These are phyloP conservation scores for Ophioninae sp. DNA, from an alignment of 2,888 invertebrate species.

Conservation along the genomic window DNA sequence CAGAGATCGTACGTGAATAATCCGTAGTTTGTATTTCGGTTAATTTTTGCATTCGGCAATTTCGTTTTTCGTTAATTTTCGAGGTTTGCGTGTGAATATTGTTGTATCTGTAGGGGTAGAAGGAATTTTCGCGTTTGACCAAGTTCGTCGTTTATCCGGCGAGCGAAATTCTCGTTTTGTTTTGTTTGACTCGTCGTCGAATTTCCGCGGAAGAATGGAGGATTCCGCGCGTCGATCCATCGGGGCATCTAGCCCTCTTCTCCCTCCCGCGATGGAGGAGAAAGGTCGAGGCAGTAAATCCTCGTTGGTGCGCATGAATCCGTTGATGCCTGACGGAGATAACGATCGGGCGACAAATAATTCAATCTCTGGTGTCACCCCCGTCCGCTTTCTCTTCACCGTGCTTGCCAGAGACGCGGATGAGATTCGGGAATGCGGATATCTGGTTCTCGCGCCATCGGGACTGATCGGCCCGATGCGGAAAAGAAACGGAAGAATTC, in stretches of 20 bases:
- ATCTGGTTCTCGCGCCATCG: conserved; percentile 31
- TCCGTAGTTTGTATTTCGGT: neutral
- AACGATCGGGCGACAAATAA: conserved; percentile 61
- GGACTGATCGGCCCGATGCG: conserved; percentile 17
- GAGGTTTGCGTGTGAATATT: conserved; percentile 11
- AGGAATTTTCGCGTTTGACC: conserved; percentile 15
- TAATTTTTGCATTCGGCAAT: neutral
- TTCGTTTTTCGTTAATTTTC: neutral
- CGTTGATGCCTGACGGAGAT: conserved; percentile 52
- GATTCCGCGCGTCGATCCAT: conserved; percentile 40
- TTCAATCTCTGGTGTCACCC: conserved; percentile 59
- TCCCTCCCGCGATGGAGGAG: conserved; percentile 29
- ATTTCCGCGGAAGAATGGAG: conserved; percentile 41
- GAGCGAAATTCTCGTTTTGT: conserved; percentile 22
- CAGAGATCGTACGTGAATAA: conserved; percentile 30
- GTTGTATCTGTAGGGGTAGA: neutral
- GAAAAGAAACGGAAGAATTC: conserved; percentile 25
- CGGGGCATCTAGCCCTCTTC: conserved; percentile 28
- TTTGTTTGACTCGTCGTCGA: conserved; percentile 6
- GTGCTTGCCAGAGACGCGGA: conserved; percentile 23
- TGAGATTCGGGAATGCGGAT: conserved; percentile 51
- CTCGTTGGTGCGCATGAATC: conserved; percentile 53
- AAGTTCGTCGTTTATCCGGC: conserved; percentile 5
- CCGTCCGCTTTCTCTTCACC: neutral
- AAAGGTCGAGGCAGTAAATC: conserved; percentile 59